Percentiles rank a stretch among this genome's conserved stretches.
These are phyloP conservation scores for Hapalemur alaotrensis DNA, from an alignment of 2,797 vertebrate species.

Conservation along the genomic window DNA sequence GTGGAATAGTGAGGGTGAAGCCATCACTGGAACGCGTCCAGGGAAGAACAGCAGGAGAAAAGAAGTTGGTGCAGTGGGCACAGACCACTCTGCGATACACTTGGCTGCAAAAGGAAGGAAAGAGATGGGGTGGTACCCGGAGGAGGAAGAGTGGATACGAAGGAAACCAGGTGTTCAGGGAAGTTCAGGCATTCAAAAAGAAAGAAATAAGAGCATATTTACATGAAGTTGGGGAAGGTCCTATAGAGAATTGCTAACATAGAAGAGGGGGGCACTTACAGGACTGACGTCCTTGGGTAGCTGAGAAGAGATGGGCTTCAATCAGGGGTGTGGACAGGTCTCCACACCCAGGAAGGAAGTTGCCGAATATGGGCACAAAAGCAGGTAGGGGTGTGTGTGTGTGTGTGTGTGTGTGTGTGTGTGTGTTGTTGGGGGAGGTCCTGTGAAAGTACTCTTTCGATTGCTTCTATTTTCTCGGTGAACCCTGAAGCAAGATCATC, in stretches of 20 bases:
- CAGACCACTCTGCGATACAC: neutral
- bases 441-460: neutral
- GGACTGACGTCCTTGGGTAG: neutral
- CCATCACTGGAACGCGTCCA: rapidly evolving
- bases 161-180: neutral
- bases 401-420: too few species aligned
- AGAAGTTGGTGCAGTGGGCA: too few species aligned
- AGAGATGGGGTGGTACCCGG: neutral
- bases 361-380: rapidly evolving
- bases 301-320: neutral
- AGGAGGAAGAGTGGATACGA: neutral
- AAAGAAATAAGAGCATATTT: neutral
- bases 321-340: neutral
- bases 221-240: neutral
- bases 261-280: neutral
- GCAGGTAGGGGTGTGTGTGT: neutral
- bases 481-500: neutral
- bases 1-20: neutral
- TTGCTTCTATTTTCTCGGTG: neutral
- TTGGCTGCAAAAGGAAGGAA: neutral
- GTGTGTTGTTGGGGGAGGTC: rapidly evolving
- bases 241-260: neutral
- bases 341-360: neutral
- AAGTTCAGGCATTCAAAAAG: neutral
- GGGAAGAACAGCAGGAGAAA: neutral